Base-by-base conservation (phyloP, 2,888 invertebrate genomes). In the Rhogogaster chlorosoma region DNA sequence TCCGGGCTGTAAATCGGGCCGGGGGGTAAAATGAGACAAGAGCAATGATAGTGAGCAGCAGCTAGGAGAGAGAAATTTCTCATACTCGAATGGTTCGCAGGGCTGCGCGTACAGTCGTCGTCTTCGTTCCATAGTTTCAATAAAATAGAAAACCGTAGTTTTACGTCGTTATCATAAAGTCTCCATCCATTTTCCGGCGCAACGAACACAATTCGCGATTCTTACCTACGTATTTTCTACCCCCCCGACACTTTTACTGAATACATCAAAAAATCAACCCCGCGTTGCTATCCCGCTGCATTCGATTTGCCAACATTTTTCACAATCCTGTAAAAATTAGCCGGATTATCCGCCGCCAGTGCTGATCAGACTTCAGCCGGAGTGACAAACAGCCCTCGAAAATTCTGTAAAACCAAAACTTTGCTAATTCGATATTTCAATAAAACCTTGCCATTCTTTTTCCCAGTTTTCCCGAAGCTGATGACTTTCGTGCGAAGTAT, bases 111-210 rank as follows among this genome's bases (percentile, higher is more conserved):
- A 42, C 42, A 22, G 42, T 42, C 71, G 38, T 42, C 22, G 42
- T 42, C n/a, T 18, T 42, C 42, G 29, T 53, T 77, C n/a, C 32
- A 53, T 77, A 53, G 29, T 53, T 77, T 77, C 77, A 49, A 77
- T 77, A 77, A 77, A 77, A 77, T 73, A 77, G 49, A 77, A 77
- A 53, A 53, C 53, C 77, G 32, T 73, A 73, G 71, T 77, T 77
- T 77, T 77, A 77, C 77, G 77, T 77, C 77, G 77, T 77, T 77
- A 77, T 77, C 77, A 77, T 77, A 77, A 77, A 77, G 29, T 77
- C 77, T 32, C 77, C 32, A 77, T 77, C 77, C 32, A 77, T 53
- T 77, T 77, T 77, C 77, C 49, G 18, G 22, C 6, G n/a, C 4
- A 15, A 2, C 77, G 26, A 77, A 77, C 29, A 77, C 53, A 53